Percentiles rank a stretch among this genome's conserved stretches.
These are phyloP conservation scores for Noctilio leporinus DNA, from an alignment of 2,113 vertebrate species.

Conservation along the genomic window DNA sequence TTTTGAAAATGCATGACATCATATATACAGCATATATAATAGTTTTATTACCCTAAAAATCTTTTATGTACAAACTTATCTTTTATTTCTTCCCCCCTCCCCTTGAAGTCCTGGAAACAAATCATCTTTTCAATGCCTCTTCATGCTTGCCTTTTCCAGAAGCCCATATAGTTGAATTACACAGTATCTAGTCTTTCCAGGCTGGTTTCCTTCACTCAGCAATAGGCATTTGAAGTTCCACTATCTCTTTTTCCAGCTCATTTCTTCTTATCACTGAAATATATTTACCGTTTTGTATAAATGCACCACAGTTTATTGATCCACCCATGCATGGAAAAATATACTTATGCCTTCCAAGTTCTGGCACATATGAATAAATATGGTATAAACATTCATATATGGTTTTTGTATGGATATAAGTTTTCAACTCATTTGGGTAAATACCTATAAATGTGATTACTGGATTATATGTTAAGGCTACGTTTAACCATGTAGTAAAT, in stretches of 20 bases:
- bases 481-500: not conserved
- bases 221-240: not conserved
- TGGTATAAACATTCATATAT: not conserved
- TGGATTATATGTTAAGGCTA: not conserved
- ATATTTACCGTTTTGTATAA: not conserved
- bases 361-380: not conserved
- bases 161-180: not conserved
- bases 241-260: not conserved
- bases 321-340: not conserved
- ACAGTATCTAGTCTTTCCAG: not conserved
- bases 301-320: no score
- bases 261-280: not conserved
- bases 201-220: not conserved
- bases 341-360: not conserved
- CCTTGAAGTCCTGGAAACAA: no score
- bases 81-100: not conserved
- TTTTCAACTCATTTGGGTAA: not conserved
- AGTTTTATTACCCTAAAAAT: not conserved
- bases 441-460: not conserved
- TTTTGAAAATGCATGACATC: not conserved
- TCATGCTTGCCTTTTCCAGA: not conserved
- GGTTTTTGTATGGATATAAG: not conserved
- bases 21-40: not conserved
- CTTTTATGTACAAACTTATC: not conserved
- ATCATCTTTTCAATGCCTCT: not conserved